Evolutionary conservation across 2,888 invertebrate species (phyloP), one percentile per base, ranked within the genome.

Genomic region (Orthosia gothica): DNA sequence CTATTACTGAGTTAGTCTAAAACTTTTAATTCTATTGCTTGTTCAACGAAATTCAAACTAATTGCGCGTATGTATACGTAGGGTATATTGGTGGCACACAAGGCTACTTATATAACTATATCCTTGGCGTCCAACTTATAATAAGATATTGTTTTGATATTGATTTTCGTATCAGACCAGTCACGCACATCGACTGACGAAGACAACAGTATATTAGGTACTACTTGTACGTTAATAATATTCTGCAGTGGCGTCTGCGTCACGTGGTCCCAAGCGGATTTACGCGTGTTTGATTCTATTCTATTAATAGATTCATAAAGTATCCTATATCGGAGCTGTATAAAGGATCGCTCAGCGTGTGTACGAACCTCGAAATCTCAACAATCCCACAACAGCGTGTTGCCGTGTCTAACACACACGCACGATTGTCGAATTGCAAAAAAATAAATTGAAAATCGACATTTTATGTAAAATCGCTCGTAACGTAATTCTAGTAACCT

Each of bases 221-320:
- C 71, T 87, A 83, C 63, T 74, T 76, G 76, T 84, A 83, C 83
- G 81, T 78, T 86, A 84, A 86, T 87, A 89, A 89, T 89, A 91
- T 87, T 91, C 89, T 89, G 91, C 91, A 91, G 90, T 91, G 82
- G 90, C 88, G 84, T 79, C 88, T 85, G 88, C 91, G 91, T 93
- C 92, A 92, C 91, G 91, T 91, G 91, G 88, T 84, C 90, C 91
- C 92, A 92, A 93, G 92, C 91, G 91, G 92, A 91, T 91, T 90
- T 91, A 90, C 93, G 91, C 91, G 92, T 92, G 93, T 93, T 92
- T 93, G 92, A 93, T 94, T 93, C 88, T 91, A 90, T 89, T 91
- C 94, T 95, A 95, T 94, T 92, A 94, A 94, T 95, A 95, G 92
- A 88, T 88, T 68, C 65, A 77, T 79, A 74, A 88, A 92, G 92